A percentile compares a stretch with the other conserved stretches of the same genome.
phyloP scores from a whole-genome alignment of 35 echinoderm and acorn worm species.

The Anneissia japonica region DNA sequence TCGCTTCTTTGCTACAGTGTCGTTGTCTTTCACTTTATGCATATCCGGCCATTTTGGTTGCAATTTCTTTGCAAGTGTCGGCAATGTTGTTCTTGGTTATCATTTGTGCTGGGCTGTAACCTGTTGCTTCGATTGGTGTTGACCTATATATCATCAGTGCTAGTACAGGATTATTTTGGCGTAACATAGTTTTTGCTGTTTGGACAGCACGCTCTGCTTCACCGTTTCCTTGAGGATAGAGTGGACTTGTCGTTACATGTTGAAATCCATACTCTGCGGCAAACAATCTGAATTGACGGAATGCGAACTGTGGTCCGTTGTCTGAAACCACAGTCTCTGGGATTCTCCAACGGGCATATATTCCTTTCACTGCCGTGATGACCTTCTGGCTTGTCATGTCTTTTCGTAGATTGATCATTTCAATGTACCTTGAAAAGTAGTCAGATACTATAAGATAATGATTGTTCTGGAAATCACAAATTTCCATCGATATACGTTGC shows the following conservation, averaged over 20 bases:
- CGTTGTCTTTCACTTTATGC: neutral
- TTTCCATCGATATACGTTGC: constrained; percentile 42
- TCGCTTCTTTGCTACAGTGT: neutral
- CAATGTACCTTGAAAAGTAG: neutral
- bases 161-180: neutral
- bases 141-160: neutral
- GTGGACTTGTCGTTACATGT: neutral
- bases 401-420: neutral
- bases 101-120: neutral
- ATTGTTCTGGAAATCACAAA: constrained; percentile 39
- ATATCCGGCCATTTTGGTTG: neutral
- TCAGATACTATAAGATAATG: constrained; percentile 3
- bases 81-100: neutral
- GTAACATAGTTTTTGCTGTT: neutral
- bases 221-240: neutral
- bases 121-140: neutral
- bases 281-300: neutral
- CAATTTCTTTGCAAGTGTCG: neutral
- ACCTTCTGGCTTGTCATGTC: too few relatives aligned
- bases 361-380: too few relatives aligned
- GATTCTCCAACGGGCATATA: neutral
- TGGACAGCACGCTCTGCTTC: neutral
- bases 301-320: neutral
- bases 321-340: neutral
- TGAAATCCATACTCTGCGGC: neutral